These are phyloP conservation scores for Prionace glauca DNA, from an alignment of 2,797 vertebrate species.

Conservation along the genomic window DNA sequence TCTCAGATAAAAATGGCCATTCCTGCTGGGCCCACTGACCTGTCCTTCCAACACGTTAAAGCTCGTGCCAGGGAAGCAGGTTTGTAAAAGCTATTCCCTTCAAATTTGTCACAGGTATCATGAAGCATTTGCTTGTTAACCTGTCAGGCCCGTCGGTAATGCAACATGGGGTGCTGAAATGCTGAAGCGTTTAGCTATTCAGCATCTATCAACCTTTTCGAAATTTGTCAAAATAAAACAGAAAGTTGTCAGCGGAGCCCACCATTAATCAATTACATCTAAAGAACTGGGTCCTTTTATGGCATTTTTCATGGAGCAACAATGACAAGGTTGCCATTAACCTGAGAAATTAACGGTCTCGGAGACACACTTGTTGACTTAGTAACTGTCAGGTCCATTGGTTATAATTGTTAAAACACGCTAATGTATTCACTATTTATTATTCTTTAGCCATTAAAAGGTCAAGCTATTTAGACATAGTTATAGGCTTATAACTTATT, in stretches of 20 bases:
- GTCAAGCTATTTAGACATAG: neutral
- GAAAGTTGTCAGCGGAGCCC: neutral
- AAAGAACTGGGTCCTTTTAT: neutral
- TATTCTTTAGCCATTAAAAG: neutral
- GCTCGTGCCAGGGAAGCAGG: neutral
- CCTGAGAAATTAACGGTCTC: neutral
- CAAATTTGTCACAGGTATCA: neutral
- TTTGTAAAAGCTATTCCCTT: neutral
- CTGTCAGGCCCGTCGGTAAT: neutral
- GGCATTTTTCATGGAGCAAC: neutral
- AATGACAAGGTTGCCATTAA: neutral
- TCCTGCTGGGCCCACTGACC: constrained; percentile 12
- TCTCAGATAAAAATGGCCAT: neutral
- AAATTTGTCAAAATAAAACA: neutral
- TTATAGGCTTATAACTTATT: too few relatives aligned
- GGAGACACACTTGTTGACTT: neutral
- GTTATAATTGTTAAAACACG: neutral
- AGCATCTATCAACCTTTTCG: neutral
- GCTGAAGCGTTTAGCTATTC: neutral
- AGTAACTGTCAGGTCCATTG: neutral
- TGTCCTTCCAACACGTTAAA: neutral
- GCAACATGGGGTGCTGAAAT: neutral
- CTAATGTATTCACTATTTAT: neutral
- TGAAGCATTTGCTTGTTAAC: neutral
- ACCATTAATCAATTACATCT: neutral